phyloP scores from a whole-genome alignment of 2,113 vertebrate genomes.

The Pica pica region DNA sequence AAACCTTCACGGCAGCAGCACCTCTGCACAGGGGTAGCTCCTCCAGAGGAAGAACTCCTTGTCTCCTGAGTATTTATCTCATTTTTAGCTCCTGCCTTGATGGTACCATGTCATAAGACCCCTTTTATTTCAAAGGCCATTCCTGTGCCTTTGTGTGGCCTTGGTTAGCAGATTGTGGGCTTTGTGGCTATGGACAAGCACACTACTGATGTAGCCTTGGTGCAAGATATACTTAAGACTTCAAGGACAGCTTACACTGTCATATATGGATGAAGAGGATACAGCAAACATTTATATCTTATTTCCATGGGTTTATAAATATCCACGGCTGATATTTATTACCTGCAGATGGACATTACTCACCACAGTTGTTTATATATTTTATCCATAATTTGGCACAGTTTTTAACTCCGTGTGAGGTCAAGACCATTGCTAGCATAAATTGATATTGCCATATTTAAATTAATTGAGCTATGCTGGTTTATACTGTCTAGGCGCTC shows the following conservation, averaged over 20 bases:
- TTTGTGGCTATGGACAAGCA: not conserved
- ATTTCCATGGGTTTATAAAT: not conserved
- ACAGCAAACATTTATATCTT: not conserved
- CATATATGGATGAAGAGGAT: not conserved
- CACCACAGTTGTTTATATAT: not conserved
- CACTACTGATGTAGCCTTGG: not conserved
- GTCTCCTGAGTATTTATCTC: not conserved
- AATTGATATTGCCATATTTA: not conserved
- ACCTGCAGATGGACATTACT: not conserved
- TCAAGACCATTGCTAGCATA: fast-evolving
- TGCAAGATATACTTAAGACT: not conserved
- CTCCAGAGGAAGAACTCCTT: not conserved
- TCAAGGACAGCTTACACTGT: not conserved
- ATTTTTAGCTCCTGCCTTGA: not conserved
- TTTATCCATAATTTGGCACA: not conserved
- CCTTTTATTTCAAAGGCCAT: not conserved
- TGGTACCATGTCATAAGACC: not conserved
- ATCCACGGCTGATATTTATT: not conserved
- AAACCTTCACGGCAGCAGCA: not conserved
- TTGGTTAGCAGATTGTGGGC: not conserved
- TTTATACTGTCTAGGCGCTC: not conserved
- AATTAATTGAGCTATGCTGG: not conserved
- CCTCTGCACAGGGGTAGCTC: not conserved
- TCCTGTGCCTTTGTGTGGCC: not conserved
- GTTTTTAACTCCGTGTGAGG: not conserved